phyloP scores from a whole-genome alignment of 2,888 invertebrate species.

The Xestia xanthographa region DNA sequence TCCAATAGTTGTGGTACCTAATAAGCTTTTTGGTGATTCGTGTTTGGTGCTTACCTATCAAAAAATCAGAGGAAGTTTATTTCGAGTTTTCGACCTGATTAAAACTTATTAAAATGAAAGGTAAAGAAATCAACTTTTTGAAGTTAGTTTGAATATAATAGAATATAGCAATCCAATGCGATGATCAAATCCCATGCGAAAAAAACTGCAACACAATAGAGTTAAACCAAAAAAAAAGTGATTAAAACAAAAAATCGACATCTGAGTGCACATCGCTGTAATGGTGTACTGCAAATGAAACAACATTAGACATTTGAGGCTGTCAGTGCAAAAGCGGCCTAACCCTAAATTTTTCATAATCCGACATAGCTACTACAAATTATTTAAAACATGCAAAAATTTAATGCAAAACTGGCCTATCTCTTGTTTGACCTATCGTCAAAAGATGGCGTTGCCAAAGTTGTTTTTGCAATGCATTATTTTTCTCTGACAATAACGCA shows the following conservation, averaged over 20 bases:
- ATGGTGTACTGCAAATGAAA: slow-evolving; percentile 83
- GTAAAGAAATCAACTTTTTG: background rate
- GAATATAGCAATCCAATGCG: slow-evolving; percentile 29
- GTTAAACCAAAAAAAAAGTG: slow-evolving; percentile 51
- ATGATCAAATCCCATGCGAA: too few species aligned
- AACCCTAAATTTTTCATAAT: too few species aligned
- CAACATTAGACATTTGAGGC: slow-evolving; percentile 87
- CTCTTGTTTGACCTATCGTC: too few species aligned
- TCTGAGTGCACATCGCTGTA: slow-evolving; percentile 72
- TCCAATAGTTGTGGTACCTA: too few species aligned
- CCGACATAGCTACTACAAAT: too few species aligned
- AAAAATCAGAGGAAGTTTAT: background rate
- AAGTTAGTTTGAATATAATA: background rate
- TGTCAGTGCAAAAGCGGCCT: too few species aligned
- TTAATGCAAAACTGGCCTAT: too few species aligned
- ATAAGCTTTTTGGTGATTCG: too few species aligned
- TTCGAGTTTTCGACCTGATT: background rate
- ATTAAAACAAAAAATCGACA: slow-evolving; percentile 68
- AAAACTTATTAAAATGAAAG: background rate
- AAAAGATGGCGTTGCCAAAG: too few species aligned
- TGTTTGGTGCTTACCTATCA: background rate
- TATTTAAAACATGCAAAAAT: too few species aligned
- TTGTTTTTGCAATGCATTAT: too few species aligned
- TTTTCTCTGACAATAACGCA: too few species aligned
- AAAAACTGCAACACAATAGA: slow-evolving; percentile 46